These are phyloP conservation scores for Meganola albula DNA, from an alignment of 2,888 invertebrate species.

Conservation along the genomic window DNA sequence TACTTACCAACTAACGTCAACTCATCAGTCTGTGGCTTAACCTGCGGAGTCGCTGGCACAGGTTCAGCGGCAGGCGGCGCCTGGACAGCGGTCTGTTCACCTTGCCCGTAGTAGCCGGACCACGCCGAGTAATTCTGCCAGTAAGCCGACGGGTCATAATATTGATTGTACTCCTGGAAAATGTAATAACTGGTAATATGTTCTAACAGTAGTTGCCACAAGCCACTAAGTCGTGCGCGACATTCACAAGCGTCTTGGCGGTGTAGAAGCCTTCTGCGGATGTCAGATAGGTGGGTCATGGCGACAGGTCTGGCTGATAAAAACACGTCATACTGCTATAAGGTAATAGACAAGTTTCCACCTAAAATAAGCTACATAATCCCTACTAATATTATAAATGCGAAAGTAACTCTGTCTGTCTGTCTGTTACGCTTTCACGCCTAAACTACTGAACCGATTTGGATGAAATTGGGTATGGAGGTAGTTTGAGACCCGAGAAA, in stretches of 20 bases:
- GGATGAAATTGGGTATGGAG: too few species aligned
- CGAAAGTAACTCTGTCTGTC: too few species aligned
- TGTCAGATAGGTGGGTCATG: background rate
- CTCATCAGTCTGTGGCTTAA: slow-evolving; percentile 79
- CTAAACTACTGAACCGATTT: too few species aligned
- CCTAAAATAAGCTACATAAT: too few species aligned
- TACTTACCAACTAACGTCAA: slow-evolving; percentile 85
- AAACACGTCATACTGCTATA: too few species aligned
- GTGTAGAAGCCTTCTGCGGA: background rate
- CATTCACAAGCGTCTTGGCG: background rate
- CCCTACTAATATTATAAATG: too few species aligned
- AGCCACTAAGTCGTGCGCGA: background rate
- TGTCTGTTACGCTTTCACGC: too few species aligned
- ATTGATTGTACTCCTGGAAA: slow-evolving; percentile 83
- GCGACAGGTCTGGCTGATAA: background rate
- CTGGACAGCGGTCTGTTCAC: slow-evolving; percentile 75
- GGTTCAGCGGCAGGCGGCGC: slow-evolving; percentile 40
- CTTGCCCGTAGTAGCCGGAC: slow-evolving; percentile 86
- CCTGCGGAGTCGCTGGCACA: slow-evolving; percentile 41
- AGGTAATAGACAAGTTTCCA: too few species aligned
- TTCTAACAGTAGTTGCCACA: slow-evolving; percentile 9
- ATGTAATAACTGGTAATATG: slow-evolving; percentile 20
- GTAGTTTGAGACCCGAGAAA: too few species aligned
- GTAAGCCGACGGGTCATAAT: slow-evolving; percentile 89
- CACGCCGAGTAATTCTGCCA: slow-evolving; percentile 93